Evolutionary conservation across 2,797 vertebrate genomes (phyloP).

Genomic region (Spea hammondii): DNA sequence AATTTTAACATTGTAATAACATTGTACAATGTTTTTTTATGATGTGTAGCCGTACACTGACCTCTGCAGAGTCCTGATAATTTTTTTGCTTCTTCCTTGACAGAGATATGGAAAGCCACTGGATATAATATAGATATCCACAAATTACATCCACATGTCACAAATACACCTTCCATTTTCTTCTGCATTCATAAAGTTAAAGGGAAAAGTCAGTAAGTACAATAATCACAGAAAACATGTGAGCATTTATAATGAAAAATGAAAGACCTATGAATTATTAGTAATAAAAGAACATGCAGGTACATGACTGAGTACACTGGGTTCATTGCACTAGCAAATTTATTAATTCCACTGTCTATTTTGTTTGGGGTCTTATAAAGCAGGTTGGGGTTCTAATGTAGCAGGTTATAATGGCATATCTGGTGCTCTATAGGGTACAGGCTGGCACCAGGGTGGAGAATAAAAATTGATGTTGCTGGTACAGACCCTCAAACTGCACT

Average conservation of each 20-base stretch:
- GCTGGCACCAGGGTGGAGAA: too few species aligned
- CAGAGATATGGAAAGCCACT: conserved; percentile 50
- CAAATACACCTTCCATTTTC: conserved; percentile 33
- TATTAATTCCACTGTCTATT: too few species aligned
- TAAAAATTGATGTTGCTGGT: too few species aligned
- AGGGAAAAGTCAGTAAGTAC: neutral
- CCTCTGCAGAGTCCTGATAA: conserved; percentile 49
- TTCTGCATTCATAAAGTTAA: neutral
- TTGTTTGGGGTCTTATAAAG: too few species aligned
- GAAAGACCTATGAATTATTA: neutral
- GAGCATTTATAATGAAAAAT: neutral
- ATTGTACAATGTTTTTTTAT: conserved; percentile 27
- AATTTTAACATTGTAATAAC: conserved; percentile 23
- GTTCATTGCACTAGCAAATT: too few species aligned
- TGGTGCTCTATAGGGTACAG: too few species aligned
- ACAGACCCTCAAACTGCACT: too few species aligned
- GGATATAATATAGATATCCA: conserved; percentile 50
- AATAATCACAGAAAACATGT: neutral
- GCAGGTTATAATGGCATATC: too few species aligned
- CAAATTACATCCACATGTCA: conserved; percentile 49
- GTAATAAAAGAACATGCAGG: too few species aligned
- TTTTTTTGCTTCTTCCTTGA: conserved; percentile 50
- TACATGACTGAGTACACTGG: too few species aligned
- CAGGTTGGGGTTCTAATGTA: too few species aligned
- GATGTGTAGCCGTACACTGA: conserved; percentile 38